Base-by-base conservation (phyloP, 1,140 invertebrate species). In the Pseudoatta argentina region DNA sequence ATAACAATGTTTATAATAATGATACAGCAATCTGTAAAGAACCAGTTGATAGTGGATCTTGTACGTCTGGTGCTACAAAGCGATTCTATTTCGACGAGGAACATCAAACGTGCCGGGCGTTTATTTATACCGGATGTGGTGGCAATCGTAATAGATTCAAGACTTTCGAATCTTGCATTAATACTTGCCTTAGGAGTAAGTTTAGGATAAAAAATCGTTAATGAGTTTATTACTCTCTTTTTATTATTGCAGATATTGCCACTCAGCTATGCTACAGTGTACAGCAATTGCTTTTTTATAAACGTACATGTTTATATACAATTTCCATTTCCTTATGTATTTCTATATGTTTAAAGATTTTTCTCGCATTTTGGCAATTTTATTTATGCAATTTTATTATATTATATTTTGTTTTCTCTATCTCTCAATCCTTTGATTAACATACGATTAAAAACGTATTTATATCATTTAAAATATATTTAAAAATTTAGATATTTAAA, bases 1-100 rank as follows among this genome's bases (percentile, higher is more conserved):
- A 55, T 86, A 63, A 85, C 39, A 24, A n/a, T 34, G 12, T 81
- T 89, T 79, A 61, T 78, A 12, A 55, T 73, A 67, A 57, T 90
- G 59, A 79, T 89, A 44, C 27, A 91, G 97, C 95, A 89, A 96
- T 97, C 87, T 98, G 97, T 94, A 95, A 93, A 79, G 95, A 97
- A 89, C 96, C 96, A 24, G 96, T 97, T 93, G 96, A 97, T 87
- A 94, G 95, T 39, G 98, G 98, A 24, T 96, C 96, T 14, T 99
- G 98, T 93, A 95, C 96, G 44, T 96, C 96, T 66, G 95, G 94
- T 18, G 92, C 96, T 71, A 95, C 53, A 95, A 97, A 97, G 89
- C 96, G 97, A 67, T 99, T 97, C 97, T 98, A 97, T 96, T 99
- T 97, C 94, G 97, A 99, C 93, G 95, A 96, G 79, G 95, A 96